Evolutionary conservation across 2,113 vertebrate species (phyloP), one percentile per base, ranked within the genome.

Genomic region (Shinisaurus crocodilurus): DNA sequence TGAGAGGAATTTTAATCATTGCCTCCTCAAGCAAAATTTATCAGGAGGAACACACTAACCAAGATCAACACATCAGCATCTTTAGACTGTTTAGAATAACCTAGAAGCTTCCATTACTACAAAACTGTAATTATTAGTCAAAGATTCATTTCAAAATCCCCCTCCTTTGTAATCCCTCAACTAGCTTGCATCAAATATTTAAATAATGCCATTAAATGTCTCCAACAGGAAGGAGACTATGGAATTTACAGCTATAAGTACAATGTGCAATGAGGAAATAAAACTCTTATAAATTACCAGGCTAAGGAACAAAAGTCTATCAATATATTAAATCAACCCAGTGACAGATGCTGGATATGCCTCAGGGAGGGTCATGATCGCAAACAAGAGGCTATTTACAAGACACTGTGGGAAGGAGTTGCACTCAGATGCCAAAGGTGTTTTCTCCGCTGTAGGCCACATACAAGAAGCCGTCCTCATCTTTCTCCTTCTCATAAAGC

Each of bases 391-490:
- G 94, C 96, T 97, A 97, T 98, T 96, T 97, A 97, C 97, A 98
- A 96, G 96, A 96, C 95, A 96, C 96, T 97, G 96, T 96, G 95
- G 90, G 88, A 93, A 89, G 82, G 91, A 93, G 93, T 89, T 93
- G 92, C 69, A 94, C 92, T 97, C 96, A 97, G 96, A 96, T 97
- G 95, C 99, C 99, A 85, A 99, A 99, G 6, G 99, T 99, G 97
- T 99, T 99, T 94, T 99, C 99, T 95, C 99, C 99, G 63, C 99
- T 99, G 98, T 99, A 99, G 93, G 99, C 99, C 97, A 99, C 99
- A 5, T 99, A 99, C 95, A 99, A 98, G 96, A 99, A 99, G 93
- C 99, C 99, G 69, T 99, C 99, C 95, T 99, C 99, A 74, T 99
- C 99, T 95, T 99, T 99, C 96, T 99, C 99, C 95, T 99, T 99